These are phyloP conservation scores for Scotopteryx bipunctaria DNA, from an alignment of 2,888 invertebrate species.

Conservation along the genomic window DNA sequence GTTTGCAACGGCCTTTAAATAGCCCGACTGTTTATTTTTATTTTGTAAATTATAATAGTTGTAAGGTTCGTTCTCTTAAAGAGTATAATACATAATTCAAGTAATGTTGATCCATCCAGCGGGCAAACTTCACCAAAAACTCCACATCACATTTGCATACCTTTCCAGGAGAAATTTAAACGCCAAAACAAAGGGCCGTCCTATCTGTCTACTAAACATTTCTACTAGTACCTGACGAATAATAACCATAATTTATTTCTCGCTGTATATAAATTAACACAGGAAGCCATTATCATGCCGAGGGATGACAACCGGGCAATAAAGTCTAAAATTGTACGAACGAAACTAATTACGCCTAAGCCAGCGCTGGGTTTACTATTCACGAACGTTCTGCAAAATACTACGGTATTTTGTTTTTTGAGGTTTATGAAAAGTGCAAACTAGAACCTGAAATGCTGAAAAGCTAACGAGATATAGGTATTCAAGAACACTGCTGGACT, in stretches of 20 bases:
- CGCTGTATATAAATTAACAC: slow-evolving; percentile 60
- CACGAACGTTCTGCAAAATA: slow-evolving; percentile 32
- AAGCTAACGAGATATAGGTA: too few species aligned
- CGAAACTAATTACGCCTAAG: slow-evolving; percentile 69
- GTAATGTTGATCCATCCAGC: not conserved
- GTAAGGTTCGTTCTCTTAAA: too few species aligned
- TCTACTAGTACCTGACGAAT: slow-evolving; percentile 36
- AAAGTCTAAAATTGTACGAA: slow-evolving; percentile 71
- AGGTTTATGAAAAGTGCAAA: not conserved
- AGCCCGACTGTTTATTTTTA: too few species aligned
- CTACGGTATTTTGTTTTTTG: slow-evolving; percentile 9
- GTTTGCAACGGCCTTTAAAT: too few species aligned
- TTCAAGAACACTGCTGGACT: too few species aligned
- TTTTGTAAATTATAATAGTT: too few species aligned
- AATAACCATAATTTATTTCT: slow-evolving; percentile 60
- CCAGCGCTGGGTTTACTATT: slow-evolving; percentile 36
- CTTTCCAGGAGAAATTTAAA: slow-evolving; percentile 14
- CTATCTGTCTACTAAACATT: slow-evolving; percentile 37
- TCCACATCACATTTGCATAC: slow-evolving; percentile 13
- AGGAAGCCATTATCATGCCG: slow-evolving; percentile 65
- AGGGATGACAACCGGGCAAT: slow-evolving; percentile 62
- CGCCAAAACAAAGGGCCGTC: slow-evolving; percentile 24
- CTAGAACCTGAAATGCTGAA: too few species aligned
- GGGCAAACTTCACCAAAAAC: slow-evolving; percentile 4
- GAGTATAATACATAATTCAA: too few species aligned